A percentile compares a stretch with the other conserved stretches of the same genome.
Conservation (phyloP, 1,140 invertebrate genomes). For the Euura saliciscinereae region DNA sequence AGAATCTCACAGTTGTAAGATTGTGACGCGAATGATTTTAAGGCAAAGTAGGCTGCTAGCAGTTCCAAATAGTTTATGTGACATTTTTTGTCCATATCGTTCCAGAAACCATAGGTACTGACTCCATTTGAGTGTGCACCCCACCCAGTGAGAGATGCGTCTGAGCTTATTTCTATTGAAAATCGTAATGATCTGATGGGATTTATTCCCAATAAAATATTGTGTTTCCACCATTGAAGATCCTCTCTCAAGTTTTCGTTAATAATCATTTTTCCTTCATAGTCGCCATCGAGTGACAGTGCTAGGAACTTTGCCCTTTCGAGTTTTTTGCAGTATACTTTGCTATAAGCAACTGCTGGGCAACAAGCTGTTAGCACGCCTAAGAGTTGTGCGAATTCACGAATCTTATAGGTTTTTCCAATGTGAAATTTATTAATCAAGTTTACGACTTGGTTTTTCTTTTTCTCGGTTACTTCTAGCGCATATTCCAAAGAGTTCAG, state of each 20-base stretch:
- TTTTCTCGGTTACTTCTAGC: slow-evolving; percentile 11
- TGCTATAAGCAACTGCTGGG: slow-evolving; percentile 22
- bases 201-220: slow-evolving; percentile 17
- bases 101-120: slow-evolving; percentile 31
- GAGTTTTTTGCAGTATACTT: slow-evolving; percentile 25
- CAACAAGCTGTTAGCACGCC: slow-evolving; percentile 23
- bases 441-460: background rate
- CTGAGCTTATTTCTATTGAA: slow-evolving; percentile 36
- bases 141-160: slow-evolving; percentile 36
- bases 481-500: background rate
- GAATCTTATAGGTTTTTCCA: slow-evolving; percentile 18
- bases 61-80: slow-evolving; percentile 41
- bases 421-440: background rate
- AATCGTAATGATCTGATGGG: slow-evolving; percentile 19
- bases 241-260: slow-evolving; percentile 11
- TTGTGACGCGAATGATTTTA: slow-evolving; percentile 34
- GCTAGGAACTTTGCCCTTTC: slow-evolving; percentile 26
- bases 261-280: slow-evolving; percentile 3
- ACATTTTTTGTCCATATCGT: slow-evolving; percentile 17
- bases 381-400: slow-evolving; percentile 25
- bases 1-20: slow-evolving; percentile 16
- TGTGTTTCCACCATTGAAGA: slow-evolving; percentile 32
- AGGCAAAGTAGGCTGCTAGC: slow-evolving; percentile 31
- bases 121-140: slow-evolving; percentile 27
- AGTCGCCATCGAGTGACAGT: slow-evolving; percentile 9